Evolutionary conservation across 2,113 vertebrate species (phyloP).

Genomic region (Lepus europaeus): DNA sequence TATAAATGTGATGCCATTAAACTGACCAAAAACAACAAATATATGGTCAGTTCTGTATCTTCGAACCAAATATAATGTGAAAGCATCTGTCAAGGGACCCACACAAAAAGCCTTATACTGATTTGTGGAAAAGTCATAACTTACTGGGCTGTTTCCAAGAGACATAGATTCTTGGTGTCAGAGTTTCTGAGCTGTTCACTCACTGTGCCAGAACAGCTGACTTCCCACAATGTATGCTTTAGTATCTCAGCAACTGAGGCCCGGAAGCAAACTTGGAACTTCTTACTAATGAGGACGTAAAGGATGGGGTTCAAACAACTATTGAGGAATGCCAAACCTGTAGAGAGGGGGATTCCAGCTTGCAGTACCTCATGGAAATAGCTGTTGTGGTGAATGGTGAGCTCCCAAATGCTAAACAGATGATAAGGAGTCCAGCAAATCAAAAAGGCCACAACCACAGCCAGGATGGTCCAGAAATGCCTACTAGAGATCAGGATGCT

Average conservation of each 20-base stretch:
- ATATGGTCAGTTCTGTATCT: background rate
- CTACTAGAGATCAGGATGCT: conserved; percentile 88
- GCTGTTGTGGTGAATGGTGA: conserved; percentile 89
- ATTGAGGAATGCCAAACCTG: conserved; percentile 96
- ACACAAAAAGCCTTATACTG: background rate
- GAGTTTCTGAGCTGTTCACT: conserved; percentile 89
- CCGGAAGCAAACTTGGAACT: conserved; percentile 90
- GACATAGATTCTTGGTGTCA: conserved; percentile 66
- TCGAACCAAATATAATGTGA: conserved; percentile 22
- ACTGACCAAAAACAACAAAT: conserved; percentile 10
- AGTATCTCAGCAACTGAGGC: conserved; percentile 91
- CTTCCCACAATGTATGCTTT: conserved; percentile 93
- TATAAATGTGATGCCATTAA: conserved; percentile 11
- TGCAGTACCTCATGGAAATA: conserved; percentile 87
- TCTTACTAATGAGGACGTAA: conserved; percentile 94
- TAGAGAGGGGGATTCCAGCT: conserved; percentile 93
- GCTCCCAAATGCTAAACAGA: conserved; percentile 94
- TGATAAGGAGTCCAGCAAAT: conserved; percentile 97
- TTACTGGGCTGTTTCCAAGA: conserved; percentile 86
- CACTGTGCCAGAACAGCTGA: conserved; percentile 92
- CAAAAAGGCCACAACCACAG: conserved; percentile 94
- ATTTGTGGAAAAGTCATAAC: background rate
- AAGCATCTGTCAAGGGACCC: background rate
- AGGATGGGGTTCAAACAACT: conserved; percentile 97
- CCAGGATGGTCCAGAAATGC: conserved; percentile 93